Conservation (phyloP, 2,888 invertebrate genomes). For the Ophioninae sp. region DNA sequence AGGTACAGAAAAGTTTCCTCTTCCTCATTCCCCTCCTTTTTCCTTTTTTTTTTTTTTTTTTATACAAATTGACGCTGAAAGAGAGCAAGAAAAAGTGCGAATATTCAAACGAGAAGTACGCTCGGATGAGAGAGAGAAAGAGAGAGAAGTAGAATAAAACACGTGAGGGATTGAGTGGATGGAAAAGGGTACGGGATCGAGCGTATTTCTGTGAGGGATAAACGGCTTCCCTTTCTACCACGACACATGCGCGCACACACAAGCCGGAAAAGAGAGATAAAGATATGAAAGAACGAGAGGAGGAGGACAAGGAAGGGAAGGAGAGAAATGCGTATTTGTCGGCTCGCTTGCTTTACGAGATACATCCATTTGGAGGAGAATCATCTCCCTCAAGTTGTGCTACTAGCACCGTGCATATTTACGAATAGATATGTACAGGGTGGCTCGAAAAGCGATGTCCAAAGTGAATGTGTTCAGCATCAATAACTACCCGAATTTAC, state of each 20-base stretch:
- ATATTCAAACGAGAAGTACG: conserved; percentile 26
- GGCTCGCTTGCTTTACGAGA: conserved; percentile 74
- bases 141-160: conserved; percentile 12
- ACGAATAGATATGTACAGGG: background rate
- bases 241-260: conserved; percentile 66
- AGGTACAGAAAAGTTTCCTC: conserved; percentile 13
- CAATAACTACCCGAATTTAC: background rate
- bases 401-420: conserved; percentile 11
- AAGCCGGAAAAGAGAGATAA: conserved; percentile 65
- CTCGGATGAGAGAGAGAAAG: background rate
- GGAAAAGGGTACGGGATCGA: conserved; percentile 40
- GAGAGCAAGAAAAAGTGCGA: conserved; percentile 15
- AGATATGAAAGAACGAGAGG: conserved; percentile 31
- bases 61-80: conserved; percentile 31
- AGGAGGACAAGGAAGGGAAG: conserved; percentile 27
- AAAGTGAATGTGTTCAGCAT: background rate
- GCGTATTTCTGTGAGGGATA: conserved; percentile 46
- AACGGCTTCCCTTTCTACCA: conserved; percentile 38
- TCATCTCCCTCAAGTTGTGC: conserved; percentile 49
- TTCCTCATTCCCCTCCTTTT: background rate
- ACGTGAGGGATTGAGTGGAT: conserved; percentile 25
- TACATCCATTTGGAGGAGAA: conserved; percentile 69
- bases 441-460: background rate
- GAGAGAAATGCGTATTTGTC: conserved; percentile 75
- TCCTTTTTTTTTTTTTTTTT: background rate